Conservation (phyloP, 2,113 vertebrate species). For the Oncorhynchus gorbuscha region DNA sequence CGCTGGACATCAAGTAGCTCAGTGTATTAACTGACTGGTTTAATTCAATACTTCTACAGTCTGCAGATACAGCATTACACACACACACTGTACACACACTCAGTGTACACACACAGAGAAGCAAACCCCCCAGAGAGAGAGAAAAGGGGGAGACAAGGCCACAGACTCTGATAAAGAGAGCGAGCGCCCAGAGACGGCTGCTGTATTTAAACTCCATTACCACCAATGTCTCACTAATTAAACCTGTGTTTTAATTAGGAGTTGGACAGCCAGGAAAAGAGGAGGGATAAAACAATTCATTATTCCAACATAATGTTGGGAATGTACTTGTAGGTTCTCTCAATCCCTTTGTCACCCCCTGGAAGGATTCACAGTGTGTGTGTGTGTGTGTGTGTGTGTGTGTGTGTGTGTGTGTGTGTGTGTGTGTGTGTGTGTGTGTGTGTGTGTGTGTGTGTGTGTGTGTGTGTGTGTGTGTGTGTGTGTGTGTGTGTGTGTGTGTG, state of each 20-base stretch:
- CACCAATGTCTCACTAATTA: conserved; percentile 65
- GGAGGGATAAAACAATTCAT: conserved; percentile 58
- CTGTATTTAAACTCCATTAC: conserved; percentile 73
- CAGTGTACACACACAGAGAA: neutral
- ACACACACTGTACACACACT: conserved; percentile 1
- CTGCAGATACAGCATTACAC: no score
- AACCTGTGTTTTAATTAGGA: conserved; percentile 74
- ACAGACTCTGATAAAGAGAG: conserved; percentile 48
- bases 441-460: no score
- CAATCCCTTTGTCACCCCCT: neutral
- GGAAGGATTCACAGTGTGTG: neutral
- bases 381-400: no score
- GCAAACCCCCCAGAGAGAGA: neutral
- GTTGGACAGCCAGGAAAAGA: conserved; percentile 56
- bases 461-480: no score
- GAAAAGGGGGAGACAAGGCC: neutral
- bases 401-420: no score
- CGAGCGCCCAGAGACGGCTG: conserved; percentile 58
- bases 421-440: no score
- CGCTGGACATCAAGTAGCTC: no score
- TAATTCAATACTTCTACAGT: no score
- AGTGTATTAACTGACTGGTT: no score
- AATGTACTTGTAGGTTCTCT: conserved; percentile 31
- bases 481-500: no score
- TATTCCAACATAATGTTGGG: conserved; percentile 44